Conservation (phyloP, 2,797 vertebrate species). For the Apogon hyalosoma region DNA sequence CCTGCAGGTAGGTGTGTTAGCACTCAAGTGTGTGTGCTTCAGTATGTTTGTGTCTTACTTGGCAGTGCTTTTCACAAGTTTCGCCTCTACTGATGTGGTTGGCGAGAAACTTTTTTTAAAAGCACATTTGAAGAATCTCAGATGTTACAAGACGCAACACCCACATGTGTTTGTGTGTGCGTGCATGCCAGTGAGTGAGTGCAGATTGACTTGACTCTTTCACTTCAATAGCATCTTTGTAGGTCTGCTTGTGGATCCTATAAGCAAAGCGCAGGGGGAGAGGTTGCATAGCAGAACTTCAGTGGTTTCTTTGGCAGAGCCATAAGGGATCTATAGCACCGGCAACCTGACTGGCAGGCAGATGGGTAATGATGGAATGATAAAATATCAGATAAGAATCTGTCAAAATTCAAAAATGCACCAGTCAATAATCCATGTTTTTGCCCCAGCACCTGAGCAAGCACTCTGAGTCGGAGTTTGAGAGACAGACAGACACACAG, state of each 20-base stretch:
- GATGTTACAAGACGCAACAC: conserved; percentile 81
- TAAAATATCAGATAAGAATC: conserved; percentile 66
- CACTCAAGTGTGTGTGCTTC: conserved; percentile 22
- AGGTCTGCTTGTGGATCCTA: conserved; percentile 79
- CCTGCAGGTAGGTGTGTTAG: conserved; percentile 66
- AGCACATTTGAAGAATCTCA: conserved; percentile 81
- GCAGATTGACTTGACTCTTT: conserved; percentile 81
- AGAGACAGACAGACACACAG: conserved; percentile 20
- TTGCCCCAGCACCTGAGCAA: conserved; percentile 41
- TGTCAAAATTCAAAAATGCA: conserved; percentile 61
- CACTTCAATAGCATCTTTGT: conserved; percentile 80
- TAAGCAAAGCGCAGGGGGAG: conserved; percentile 72
- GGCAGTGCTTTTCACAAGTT: conserved; percentile 80
- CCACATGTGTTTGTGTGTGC: conserved; percentile 71
- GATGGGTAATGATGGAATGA: conserved; percentile 65
- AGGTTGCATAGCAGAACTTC: conserved; percentile 72
- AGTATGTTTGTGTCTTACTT: conserved; percentile 70
- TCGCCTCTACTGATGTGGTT: conserved; percentile 78
- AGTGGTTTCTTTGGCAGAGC: conserved; percentile 66
- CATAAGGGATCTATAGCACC: conserved; percentile 73
- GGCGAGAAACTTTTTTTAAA: conserved; percentile 82
- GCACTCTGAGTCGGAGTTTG: conserved; percentile 10
- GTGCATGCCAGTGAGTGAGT: conserved; percentile 57
- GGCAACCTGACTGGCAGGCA: conserved; percentile 72
- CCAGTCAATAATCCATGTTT: conserved; percentile 67